Conservation (phyloP, 1,140 invertebrate genomes). For the Saccostrea echinata region DNA sequence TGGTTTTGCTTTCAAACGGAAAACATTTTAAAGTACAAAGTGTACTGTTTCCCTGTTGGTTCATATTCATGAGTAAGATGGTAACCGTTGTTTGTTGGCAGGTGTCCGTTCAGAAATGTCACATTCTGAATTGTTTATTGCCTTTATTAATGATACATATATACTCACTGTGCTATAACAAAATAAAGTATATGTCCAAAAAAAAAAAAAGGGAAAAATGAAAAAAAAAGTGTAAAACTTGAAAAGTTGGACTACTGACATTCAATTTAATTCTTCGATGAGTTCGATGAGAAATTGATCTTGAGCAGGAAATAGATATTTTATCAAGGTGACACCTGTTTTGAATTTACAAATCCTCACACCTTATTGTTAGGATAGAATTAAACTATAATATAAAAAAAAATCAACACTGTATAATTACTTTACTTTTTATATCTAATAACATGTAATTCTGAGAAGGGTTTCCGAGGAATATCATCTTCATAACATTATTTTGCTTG, state of each 20-base stretch:
- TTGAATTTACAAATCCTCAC: background rate
- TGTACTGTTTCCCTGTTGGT: background rate
- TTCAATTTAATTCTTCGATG: no score
- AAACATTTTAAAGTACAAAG: background rate
- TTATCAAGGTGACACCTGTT: background rate
- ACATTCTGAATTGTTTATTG: background rate
- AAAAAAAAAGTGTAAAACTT: no score
- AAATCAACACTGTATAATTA: background rate
- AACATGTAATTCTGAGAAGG: no score
- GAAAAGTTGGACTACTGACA: no score
- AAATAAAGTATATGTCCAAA: background rate
- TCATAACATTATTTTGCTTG: no score
- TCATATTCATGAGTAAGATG: background rate
- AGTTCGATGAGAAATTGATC: background rate
- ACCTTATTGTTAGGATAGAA: background rate
- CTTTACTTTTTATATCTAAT: conserved; percentile 4
- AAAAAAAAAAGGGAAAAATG: no score
- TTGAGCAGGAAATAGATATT: background rate
- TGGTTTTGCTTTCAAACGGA: conserved; percentile 16
- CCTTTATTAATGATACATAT: background rate
- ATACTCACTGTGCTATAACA: background rate
- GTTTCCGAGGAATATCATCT: no score
- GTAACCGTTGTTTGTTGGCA: background rate
- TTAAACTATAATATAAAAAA: background rate
- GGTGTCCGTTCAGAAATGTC: conserved; percentile 16